Conservation (phyloP, 2,888 invertebrate species). For the Pecten maximus region DNA sequence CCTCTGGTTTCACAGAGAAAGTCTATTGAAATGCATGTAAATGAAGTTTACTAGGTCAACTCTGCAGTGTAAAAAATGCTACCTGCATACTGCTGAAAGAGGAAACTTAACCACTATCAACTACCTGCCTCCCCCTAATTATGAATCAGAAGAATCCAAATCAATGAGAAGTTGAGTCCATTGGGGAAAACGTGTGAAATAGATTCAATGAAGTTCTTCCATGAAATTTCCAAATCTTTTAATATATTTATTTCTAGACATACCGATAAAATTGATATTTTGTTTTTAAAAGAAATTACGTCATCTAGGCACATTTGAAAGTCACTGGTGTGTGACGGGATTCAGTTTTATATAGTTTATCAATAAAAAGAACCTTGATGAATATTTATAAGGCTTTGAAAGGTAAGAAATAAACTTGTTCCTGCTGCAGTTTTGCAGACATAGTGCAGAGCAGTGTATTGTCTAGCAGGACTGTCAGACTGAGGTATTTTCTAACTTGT, state of each 20-base stretch:
- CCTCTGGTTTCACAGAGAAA: not conserved
- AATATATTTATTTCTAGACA: not conserved
- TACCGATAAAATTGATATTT: no score
- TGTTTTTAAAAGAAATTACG: not conserved
- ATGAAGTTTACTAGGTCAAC: not conserved
- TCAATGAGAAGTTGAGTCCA: not conserved
- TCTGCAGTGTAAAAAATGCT: not conserved
- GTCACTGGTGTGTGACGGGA: not conserved
- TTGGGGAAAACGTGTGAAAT: not conserved
- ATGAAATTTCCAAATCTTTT: not conserved
- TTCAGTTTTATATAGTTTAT: not conserved
- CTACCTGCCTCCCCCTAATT: not conserved
- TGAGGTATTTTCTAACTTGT: not conserved
- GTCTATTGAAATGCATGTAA: not conserved
- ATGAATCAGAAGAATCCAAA: not conserved
- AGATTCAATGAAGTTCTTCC: not conserved
- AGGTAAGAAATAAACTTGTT: not conserved
- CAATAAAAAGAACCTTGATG: not conserved
- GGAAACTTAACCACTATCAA: not conserved
- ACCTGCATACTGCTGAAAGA: not conserved
- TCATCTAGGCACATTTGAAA: not conserved
- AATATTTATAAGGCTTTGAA: conserved; percentile 1
- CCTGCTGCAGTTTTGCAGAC: not conserved
- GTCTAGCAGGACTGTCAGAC: not conserved
- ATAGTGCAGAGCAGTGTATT: not conserved